Evolutionary conservation across 2,888 invertebrate genomes (phyloP), one percentile per base, ranked within the genome.

Genomic region (Galerucella calmariensis): DNA sequence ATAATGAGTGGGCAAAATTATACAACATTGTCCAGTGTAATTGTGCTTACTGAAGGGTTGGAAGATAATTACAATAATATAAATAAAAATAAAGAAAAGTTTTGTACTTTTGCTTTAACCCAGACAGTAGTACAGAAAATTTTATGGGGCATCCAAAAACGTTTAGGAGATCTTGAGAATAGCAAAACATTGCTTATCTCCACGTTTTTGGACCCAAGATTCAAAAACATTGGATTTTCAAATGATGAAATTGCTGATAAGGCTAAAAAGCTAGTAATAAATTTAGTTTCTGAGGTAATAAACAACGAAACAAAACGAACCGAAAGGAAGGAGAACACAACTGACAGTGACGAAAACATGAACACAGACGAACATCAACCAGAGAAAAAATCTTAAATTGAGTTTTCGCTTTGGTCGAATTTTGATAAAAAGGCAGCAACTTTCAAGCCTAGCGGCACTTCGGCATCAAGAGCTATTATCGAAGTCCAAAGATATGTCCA

Each of bases 1-100:
- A 68, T 76, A 27, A 74, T 81, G 9, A 72, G 74, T 72, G 77
- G 71, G 27, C 51, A 82, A 76, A 77, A 78, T 11, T 80, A 79
- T 73, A 62, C 77, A 12, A 74, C 78, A 44, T 74, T 77, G 46
- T 80, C 79, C n/a, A 62, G 72, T 27, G 76, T 80, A n/a, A 79
- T 79, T 46, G 72, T 81, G 61, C 61, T 81, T 48, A 75, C 78
- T 41, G 79, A 77, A 53, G 79, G 81, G 6, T 56, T 81, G 0
- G 67, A 69, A 67, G 46, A 62, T 59, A 72, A 73, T 27, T 69
- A 69, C 24, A 20, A 53, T 44, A 62, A 51, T 67, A 41, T 53
- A 48, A 46, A 46, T 12, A 67, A 72, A 46, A 66, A 44, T 67
- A 16, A 72, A 63, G 51, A 53, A 14, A 35, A 35, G 35, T 35